Evolutionary conservation across 1,140 invertebrate genomes (phyloP).

Genomic region (Trachelipus rathkii): DNA sequence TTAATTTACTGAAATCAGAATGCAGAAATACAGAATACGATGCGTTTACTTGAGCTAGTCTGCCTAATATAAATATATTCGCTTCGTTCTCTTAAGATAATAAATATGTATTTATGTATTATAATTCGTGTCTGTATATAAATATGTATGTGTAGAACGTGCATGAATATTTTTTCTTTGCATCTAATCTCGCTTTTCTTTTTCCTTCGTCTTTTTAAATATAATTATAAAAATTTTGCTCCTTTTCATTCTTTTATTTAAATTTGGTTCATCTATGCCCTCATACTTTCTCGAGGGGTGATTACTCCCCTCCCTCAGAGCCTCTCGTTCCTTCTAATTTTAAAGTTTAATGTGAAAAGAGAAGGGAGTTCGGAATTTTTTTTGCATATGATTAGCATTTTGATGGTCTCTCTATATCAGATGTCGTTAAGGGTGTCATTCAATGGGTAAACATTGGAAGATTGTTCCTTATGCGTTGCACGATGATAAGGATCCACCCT

Average conservation of each 20-base stretch:
- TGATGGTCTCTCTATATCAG: slow-evolving; percentile 9
- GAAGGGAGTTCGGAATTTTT: slow-evolving; percentile 2
- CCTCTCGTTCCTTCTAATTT: background rate
- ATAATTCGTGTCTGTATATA: too few relatives aligned
- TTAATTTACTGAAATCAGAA: too few relatives aligned
- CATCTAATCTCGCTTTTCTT: too few relatives aligned
- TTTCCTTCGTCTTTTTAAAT: too few relatives aligned
- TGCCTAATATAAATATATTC: too few relatives aligned
- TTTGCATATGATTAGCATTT: slow-evolving; percentile 8
- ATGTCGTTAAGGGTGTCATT: slow-evolving; percentile 12
- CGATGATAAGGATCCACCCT: slow-evolving; percentile 6
- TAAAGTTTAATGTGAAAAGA: slow-evolving; percentile 13
- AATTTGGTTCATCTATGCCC: background rate
- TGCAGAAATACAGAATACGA: too few relatives aligned
- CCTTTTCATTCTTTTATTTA: slow-evolving; percentile 6
- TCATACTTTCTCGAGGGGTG: slow-evolving; percentile 8
- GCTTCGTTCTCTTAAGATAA: too few relatives aligned
- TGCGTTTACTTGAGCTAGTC: too few relatives aligned
- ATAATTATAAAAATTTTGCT: too few relatives aligned
- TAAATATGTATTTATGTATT: too few relatives aligned
- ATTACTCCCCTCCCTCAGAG: background rate
- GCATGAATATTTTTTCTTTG: too few relatives aligned
- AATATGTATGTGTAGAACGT: too few relatives aligned
- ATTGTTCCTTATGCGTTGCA: slow-evolving; percentile 4
- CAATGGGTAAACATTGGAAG: slow-evolving; percentile 9